Evolutionary conservation across 2,888 invertebrate species (phyloP).

Genomic region (Steinernema hermaphroditum): DNA sequence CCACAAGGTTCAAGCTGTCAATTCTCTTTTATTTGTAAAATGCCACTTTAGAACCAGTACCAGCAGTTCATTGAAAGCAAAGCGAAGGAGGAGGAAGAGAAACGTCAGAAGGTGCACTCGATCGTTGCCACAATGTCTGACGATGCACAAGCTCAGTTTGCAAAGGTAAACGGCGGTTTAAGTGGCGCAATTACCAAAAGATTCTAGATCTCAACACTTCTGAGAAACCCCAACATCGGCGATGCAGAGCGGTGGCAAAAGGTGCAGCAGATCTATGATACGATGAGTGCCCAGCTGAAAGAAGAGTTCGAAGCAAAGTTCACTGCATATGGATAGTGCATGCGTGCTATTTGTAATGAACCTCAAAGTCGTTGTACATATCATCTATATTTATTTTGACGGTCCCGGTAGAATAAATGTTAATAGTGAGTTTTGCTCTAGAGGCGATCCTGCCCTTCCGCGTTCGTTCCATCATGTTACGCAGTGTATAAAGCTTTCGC

Average conservation of each 20-base stretch:
- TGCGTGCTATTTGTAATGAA: neutral
- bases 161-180: slow-evolving; percentile 37
- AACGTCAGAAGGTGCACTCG: slow-evolving; percentile 44
- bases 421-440: neutral
- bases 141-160: slow-evolving; percentile 47
- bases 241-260: slow-evolving; percentile 46
- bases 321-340: slow-evolving; percentile 5
- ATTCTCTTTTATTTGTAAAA: neutral
- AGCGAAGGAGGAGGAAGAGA: slow-evolving; percentile 41
- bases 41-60: slow-evolving; percentile 37
- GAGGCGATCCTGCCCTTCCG: neutral
- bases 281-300: slow-evolving; percentile 12
- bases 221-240: slow-evolving; percentile 45
- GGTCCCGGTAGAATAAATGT: neutral
- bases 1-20: slow-evolving; percentile 38
- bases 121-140: slow-evolving; percentile 46
- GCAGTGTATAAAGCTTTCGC: neutral
- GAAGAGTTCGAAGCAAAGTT: slow-evolving; percentile 26
- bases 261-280: slow-evolving; percentile 5
- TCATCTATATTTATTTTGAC: neutral
- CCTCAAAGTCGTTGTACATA: slow-evolving; percentile 7
- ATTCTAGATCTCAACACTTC: slow-evolving; percentile 44
- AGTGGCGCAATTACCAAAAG: neutral
- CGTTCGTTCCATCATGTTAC: neutral
- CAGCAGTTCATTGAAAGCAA: slow-evolving; percentile 47